Percentiles rank a stretch among this genome's conserved stretches.
phyloP scores from a whole-genome alignment of 2,797 vertebrate species.

The Telmatherina bonti region DNA sequence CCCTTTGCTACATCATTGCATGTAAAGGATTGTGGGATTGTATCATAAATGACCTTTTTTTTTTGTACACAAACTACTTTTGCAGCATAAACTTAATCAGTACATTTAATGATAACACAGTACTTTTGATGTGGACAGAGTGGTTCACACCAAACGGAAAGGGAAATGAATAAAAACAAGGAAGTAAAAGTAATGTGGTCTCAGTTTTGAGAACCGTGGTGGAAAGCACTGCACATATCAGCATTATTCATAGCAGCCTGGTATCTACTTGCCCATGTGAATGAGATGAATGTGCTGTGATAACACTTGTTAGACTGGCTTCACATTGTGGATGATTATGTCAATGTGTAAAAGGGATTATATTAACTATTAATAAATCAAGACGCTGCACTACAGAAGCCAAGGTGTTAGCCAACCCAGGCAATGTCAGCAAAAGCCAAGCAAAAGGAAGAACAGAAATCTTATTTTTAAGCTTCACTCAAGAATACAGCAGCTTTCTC shows the following conservation, averaged over 20 bases:
- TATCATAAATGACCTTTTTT: too few relatives aligned
- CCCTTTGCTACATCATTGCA: too few relatives aligned
- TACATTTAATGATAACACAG: too few relatives aligned
- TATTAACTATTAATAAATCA: not conserved
- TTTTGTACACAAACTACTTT: not conserved
- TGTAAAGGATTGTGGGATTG: too few relatives aligned
- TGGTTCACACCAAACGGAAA: too few relatives aligned
- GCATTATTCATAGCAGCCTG: not conserved
- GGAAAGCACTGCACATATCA: too few relatives aligned
- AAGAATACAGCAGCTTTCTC: constrained; percentile 39
- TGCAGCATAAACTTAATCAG: not conserved
- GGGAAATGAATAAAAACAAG: too few relatives aligned
- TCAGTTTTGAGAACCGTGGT: too few relatives aligned
- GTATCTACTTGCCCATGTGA: not conserved
- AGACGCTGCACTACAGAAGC: not conserved
- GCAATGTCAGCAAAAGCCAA: constrained; percentile 8
- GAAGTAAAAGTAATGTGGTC: too few relatives aligned
- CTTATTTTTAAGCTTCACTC: constrained; percentile 43
- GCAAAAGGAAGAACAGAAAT: constrained; percentile 32
- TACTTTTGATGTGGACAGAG: too few relatives aligned
- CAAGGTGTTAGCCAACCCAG: not conserved
- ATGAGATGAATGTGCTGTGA: constrained; percentile 6
- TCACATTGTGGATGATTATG: constrained; percentile 1
- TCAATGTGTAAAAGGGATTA: constrained; percentile 1
- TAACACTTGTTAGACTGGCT: not conserved